Conservation (phyloP, 2,888 invertebrate species). For the Heterodera filipjevi region DNA sequence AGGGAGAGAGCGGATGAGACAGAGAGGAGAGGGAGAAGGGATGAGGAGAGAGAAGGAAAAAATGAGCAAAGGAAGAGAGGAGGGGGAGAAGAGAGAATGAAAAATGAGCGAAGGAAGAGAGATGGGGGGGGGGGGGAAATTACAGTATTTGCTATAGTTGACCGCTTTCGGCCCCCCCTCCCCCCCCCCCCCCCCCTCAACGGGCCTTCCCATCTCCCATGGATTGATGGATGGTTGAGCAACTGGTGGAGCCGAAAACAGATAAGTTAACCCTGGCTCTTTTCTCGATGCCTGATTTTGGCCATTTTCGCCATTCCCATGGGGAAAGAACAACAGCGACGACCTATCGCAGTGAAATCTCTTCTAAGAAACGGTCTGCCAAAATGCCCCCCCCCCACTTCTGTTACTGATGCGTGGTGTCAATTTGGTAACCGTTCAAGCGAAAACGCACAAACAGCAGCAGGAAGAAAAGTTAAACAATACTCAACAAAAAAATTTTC, state of each 20-base stretch:
- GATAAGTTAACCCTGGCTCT: not conserved
- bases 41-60: too few species aligned
- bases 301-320: not conserved
- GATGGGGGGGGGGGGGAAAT: not conserved
- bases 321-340: not conserved
- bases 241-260: not conserved
- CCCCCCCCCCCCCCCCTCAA: too few species aligned
- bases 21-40: too few species aligned
- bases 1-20: not conserved
- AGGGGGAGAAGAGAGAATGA: not conserved
- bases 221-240: not conserved
- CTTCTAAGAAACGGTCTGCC: not conserved
- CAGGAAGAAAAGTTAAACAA: too few species aligned
- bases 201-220: not conserved
- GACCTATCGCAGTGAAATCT: not conserved
- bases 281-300: slow-evolving; percentile 6
- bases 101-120: too few species aligned
- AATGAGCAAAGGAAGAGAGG: not conserved
- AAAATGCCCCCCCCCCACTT: not conserved
- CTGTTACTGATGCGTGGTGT: not conserved
- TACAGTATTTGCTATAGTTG: not conserved
- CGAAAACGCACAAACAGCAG: not conserved
- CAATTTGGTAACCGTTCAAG: not conserved
- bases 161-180: not conserved
- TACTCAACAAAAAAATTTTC: too few species aligned